phyloP scores from a whole-genome alignment of 1,140 invertebrate species.

The Caenorhabditis inopinata region DNA sequence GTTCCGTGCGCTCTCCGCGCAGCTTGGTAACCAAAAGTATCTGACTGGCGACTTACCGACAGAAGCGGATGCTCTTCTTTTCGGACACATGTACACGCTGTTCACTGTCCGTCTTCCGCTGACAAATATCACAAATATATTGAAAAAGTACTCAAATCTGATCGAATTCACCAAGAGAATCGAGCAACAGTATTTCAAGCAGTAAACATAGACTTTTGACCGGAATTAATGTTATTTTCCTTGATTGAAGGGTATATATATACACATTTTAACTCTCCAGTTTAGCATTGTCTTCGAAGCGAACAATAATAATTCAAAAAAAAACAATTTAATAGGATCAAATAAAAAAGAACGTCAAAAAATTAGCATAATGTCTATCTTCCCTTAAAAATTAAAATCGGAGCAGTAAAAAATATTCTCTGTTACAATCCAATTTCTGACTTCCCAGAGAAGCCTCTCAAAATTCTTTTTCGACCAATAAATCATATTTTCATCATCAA shows the following conservation, averaged over 20 bases:
- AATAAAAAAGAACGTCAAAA: too few relatives aligned
- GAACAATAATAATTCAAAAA: too few relatives aligned
- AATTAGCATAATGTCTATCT: too few relatives aligned
- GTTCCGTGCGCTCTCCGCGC: conserved; percentile 57
- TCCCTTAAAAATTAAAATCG: too few relatives aligned
- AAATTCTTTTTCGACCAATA: too few relatives aligned
- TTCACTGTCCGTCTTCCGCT: conserved; percentile 81
- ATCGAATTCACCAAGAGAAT: conserved; percentile 77
- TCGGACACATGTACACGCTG: conserved; percentile 91
- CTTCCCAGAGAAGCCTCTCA: too few relatives aligned
- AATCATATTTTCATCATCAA: too few relatives aligned
- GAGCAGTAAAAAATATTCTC: too few relatives aligned
- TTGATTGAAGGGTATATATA: not conserved
- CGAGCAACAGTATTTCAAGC: conserved; percentile 76
- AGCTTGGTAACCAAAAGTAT: conserved; percentile 54
- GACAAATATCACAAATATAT: conserved; percentile 74
- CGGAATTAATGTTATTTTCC: not conserved
- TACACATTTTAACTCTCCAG: too few relatives aligned
- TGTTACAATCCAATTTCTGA: too few relatives aligned
- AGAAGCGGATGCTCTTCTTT: conserved; percentile 90
- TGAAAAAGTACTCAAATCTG: conserved; percentile 75
- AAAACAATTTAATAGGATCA: too few relatives aligned
- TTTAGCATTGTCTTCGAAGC: too few relatives aligned
- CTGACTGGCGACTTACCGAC: conserved; percentile 64
- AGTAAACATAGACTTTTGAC: not conserved